Evolutionary conservation across 2,888 invertebrate species (phyloP).

Genomic region (Pollenia angustigena): DNA sequence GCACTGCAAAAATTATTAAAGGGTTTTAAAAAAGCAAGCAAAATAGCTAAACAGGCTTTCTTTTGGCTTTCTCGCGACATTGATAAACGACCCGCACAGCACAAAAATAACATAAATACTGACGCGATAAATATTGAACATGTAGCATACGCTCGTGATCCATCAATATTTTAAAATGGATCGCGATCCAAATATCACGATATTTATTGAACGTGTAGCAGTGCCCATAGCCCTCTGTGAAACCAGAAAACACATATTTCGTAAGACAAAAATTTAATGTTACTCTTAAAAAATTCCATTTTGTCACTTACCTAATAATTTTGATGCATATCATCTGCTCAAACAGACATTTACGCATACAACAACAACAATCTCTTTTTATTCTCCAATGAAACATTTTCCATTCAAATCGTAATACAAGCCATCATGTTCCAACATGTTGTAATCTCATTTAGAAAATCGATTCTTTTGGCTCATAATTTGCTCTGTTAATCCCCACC

Average conservation of each 20-base stretch:
- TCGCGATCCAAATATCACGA: too few species aligned
- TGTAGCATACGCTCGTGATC: too few species aligned
- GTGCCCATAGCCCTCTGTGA: too few species aligned
- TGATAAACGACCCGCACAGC: too few species aligned
- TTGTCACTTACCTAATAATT: conserved; percentile 41
- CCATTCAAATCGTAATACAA: conserved; percentile 56
- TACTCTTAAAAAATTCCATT: neutral
- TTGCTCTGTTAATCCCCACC: conserved; percentile 33
- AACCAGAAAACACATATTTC: neutral
- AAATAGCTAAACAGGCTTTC: too few species aligned
- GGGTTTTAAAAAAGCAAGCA: too few species aligned
- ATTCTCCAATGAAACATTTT: conserved; percentile 50
- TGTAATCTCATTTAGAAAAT: conserved; percentile 72
- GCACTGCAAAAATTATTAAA: too few species aligned
- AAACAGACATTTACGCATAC: conserved; percentile 6
- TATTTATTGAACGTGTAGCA: too few species aligned
- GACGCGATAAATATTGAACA: too few species aligned
- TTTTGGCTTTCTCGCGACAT: too few species aligned
- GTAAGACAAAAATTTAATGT: neutral
- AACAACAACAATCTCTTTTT: conserved; percentile 18
- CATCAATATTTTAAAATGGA: too few species aligned
- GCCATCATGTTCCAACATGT: conserved; percentile 64
- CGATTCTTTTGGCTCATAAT: conserved; percentile 69
- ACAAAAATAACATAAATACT: too few species aligned
- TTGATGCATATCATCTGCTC: conserved; percentile 34